Conservation (phyloP, 2,888 invertebrate genomes). For the Eudasyphora cyanicolor region DNA sequence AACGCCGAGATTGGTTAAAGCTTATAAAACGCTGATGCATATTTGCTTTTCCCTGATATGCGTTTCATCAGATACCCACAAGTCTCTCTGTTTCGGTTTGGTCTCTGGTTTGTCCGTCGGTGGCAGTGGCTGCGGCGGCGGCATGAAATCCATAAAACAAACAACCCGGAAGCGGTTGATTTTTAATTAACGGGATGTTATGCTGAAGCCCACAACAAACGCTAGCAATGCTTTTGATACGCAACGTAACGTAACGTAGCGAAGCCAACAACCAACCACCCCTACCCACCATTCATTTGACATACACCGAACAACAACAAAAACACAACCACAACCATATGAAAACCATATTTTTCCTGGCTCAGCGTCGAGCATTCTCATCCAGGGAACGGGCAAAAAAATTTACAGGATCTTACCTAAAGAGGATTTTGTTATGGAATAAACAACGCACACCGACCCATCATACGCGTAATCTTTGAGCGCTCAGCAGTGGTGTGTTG, state of each 20-base stretch:
- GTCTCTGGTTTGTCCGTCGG: constrained; percentile 14
- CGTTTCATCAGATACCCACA: constrained; percentile 8
- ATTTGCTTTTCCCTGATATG: constrained; percentile 34
- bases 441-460: too few species aligned
- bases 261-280: neutral
- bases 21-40: constrained; percentile 65
- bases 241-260: neutral
- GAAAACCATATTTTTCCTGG: constrained; percentile 19
- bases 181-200: constrained; percentile 78
- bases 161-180: constrained; percentile 80
- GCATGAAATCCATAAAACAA: constrained; percentile 80
- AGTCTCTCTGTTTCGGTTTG: too few species aligned
- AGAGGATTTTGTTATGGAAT: constrained; percentile 61
- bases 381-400: neutral
- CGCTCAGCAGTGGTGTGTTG: too few species aligned
- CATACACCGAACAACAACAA: neutral
- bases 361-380: constrained; percentile 61
- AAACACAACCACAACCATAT: neutral
- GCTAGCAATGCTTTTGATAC: neutral
- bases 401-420: constrained; percentile 47
- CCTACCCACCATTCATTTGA: neutral
- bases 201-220: constrained; percentile 62
- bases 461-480: too few species aligned
- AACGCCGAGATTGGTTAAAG: constrained; percentile 41
- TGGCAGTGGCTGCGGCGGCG: constrained; percentile 25